Evolutionary conservation across 2,797 vertebrate genomes (phyloP).

Genomic region (Myotis myotis): DNA sequence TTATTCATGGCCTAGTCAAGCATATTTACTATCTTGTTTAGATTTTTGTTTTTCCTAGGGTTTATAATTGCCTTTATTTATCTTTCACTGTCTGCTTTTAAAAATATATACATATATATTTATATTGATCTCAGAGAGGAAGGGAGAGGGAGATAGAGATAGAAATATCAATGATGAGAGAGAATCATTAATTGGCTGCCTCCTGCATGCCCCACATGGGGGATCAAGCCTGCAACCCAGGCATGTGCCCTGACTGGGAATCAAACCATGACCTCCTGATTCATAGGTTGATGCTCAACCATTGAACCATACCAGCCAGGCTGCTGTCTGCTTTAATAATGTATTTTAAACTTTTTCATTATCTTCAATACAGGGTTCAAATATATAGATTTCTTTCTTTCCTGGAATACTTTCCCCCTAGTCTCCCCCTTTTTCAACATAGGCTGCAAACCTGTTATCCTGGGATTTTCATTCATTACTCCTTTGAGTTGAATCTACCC

Average conservation of each 20-base stretch:
- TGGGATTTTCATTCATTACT: background rate
- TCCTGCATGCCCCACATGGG: no score
- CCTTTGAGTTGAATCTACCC: background rate
- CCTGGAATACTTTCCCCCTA: background rate
- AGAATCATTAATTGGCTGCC: no score
- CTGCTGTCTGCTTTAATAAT: background rate
- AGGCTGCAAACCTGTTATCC: background rate
- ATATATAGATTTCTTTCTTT: background rate
- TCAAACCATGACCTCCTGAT: no score
- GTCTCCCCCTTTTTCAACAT: background rate
- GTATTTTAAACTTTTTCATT: background rate
- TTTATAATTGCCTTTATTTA: conserved; percentile 18
- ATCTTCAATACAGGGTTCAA: background rate
- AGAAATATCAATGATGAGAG: no score
- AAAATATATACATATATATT: no score
- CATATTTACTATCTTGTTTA: background rate
- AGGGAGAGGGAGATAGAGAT: no score
- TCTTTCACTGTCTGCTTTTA: background rate
- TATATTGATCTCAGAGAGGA: no score
- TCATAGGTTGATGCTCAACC: no score
- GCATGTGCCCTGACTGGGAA: no score
- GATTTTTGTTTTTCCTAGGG: background rate
- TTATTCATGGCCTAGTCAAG: background rate
- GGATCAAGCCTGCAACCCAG: no score
- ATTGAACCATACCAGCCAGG: no score